Evolutionary conservation across 2,888 invertebrate genomes (phyloP).

Genomic region (Tenodera sinensis): DNA sequence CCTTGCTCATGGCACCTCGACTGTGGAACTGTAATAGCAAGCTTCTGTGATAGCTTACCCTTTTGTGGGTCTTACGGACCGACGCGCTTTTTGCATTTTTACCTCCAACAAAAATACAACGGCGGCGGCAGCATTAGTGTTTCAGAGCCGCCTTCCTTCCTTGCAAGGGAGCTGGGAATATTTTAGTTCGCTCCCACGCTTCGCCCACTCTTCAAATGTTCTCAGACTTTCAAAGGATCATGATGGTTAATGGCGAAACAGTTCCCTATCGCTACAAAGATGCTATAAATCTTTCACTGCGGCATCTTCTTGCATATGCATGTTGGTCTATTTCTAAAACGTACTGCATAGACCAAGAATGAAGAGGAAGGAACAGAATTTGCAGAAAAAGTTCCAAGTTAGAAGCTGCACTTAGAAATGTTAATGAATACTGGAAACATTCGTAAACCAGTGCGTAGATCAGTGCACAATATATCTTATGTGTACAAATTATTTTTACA

Average conservation of each 20-base stretch:
- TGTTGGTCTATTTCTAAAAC: no score
- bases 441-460: no score
- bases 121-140: neutral
- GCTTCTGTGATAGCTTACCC: neutral
- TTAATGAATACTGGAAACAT: no score
- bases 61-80: neutral
- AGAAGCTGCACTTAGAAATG: no score
- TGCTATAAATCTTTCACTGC: neutral
- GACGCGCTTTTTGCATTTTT: neutral
- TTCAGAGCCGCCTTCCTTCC: neutral
- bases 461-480: no score
- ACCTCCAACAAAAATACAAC: neutral
- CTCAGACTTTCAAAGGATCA: neutral
- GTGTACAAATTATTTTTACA: no score
- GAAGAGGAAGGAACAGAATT: no score
- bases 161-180: neutral
- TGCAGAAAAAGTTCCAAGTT: no score
- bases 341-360: no score
- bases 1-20: neutral
- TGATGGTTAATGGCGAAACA: neutral
- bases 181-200: neutral
- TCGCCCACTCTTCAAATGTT: neutral
- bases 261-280: neutral
- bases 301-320: no score
- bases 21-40: slow-evolving; percentile 3